phyloP scores from a whole-genome alignment of 2,113 vertebrate genomes.

The Protobothrops flavoviridis region DNA sequence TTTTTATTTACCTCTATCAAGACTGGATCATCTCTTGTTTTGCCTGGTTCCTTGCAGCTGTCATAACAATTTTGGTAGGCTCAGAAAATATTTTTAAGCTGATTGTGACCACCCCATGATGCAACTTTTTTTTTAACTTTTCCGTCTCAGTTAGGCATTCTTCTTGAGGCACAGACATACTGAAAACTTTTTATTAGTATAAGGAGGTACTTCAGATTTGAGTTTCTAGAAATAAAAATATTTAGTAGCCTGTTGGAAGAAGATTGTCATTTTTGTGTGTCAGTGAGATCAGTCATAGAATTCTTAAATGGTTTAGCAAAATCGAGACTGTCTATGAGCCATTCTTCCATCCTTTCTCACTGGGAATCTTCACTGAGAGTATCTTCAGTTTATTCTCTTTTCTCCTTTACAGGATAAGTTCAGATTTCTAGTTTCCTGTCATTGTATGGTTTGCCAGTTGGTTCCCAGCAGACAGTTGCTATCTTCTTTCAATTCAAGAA shows the following conservation, averaged over 20 bases:
- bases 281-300: background rate
- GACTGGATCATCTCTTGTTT: too few species aligned
- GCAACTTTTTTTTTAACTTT: background rate
- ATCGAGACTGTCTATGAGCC: background rate
- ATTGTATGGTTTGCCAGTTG: background rate
- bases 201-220: background rate
- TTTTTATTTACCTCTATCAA: too few species aligned
- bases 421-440: background rate
- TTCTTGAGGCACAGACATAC: background rate
- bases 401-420: background rate
- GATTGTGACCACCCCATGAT: too few species aligned
- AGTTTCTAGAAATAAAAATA: background rate
- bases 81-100: too few species aligned
- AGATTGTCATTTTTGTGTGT: background rate
- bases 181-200: background rate
- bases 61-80: too few species aligned
- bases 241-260: background rate
- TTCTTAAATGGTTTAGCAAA: background rate
- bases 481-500: background rate
- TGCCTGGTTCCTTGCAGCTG: too few species aligned
- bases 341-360: background rate
- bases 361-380: background rate
- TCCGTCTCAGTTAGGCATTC: background rate
- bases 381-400: background rate
- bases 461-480: background rate